A percentile compares a stretch with the other conserved stretches of the same genome.
phyloP scores from a whole-genome alignment of 2,888 invertebrate genomes.

The Metalampra italica region DNA sequence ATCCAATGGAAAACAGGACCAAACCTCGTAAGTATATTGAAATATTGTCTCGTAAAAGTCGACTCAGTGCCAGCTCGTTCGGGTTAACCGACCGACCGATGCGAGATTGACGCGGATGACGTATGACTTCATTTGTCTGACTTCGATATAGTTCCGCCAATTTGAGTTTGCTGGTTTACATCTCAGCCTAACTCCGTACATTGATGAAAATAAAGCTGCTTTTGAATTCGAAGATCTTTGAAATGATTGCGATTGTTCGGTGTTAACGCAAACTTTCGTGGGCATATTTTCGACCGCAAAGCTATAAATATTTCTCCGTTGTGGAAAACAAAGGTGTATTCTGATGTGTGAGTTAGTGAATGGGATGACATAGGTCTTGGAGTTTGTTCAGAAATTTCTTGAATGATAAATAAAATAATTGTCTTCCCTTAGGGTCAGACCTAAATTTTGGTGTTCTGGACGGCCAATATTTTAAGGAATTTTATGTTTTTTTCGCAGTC shows the following conservation, averaged over 20 bases:
- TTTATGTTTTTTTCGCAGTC: background rate
- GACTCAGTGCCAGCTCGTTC: constrained; percentile 52
- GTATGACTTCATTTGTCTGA: constrained; percentile 74
- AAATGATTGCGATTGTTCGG: constrained; percentile 1
- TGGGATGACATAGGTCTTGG: constrained; percentile 32
- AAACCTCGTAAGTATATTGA: constrained; percentile 75
- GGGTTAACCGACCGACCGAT: constrained; percentile 64
- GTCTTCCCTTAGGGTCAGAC: background rate
- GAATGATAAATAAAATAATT: background rate
- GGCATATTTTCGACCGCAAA: constrained; percentile 60
- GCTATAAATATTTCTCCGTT: constrained; percentile 61
- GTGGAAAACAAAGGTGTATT: constrained; percentile 69
- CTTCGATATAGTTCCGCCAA: constrained; percentile 64
- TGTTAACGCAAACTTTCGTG: constrained; percentile 40
- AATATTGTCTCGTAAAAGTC: constrained; percentile 73
- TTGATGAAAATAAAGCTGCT: constrained; percentile 17
- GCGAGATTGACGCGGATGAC: constrained; percentile 59
- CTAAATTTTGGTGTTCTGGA: background rate
- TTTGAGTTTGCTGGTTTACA: constrained; percentile 12
- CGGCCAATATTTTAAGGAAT: background rate
- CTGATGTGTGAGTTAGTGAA: constrained; percentile 55
- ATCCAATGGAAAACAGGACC: constrained; percentile 39
- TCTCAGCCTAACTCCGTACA: constrained; percentile 10
- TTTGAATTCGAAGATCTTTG: background rate
- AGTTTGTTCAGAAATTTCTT: constrained; percentile 11